These are phyloP conservation scores for Ennomos quercinarius DNA, from an alignment of 2,888 invertebrate species.

Conservation along the genomic window DNA sequence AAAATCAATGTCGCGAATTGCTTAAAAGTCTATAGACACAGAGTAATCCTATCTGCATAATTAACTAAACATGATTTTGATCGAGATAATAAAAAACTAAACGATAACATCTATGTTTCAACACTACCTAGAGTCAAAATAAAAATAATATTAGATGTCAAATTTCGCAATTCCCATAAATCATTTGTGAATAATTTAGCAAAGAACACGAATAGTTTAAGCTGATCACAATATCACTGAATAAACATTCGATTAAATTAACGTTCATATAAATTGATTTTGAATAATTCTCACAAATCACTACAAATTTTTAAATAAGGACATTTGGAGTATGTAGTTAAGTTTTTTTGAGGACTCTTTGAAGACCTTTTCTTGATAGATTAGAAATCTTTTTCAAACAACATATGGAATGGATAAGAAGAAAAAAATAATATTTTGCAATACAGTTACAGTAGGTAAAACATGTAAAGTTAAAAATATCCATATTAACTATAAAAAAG, in stretches of 20 bases:
- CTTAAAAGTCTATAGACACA: conserved; percentile 11
- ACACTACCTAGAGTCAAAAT: conserved; percentile 15
- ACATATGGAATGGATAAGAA: too few species aligned
- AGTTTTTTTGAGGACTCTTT: too few species aligned
- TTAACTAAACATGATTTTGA: conserved; percentile 18
- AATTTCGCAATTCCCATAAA: conserved; percentile 20
- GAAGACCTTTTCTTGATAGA: too few species aligned
- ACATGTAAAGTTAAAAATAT: too few species aligned
- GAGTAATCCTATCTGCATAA: conserved; percentile 21
- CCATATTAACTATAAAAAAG: too few species aligned
- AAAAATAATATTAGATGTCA: conserved; percentile 19
- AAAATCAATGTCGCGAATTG: too few species aligned
- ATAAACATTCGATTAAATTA: conserved; percentile 12
- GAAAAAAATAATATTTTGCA: too few species aligned
- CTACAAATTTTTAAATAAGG: neutral
- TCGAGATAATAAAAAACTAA: conserved; percentile 18
- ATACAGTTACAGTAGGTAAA: too few species aligned
- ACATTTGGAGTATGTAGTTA: too few species aligned
- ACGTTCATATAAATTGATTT: conserved; percentile 1
- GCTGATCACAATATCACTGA: conserved; percentile 17
- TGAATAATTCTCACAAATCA: conserved; percentile 1
- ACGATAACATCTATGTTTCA: conserved; percentile 22
- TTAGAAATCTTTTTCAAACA: too few species aligned
- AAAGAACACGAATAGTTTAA: conserved; percentile 16
- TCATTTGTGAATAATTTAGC: conserved; percentile 22